Conservation (phyloP, 2,888 invertebrate species). For the Polymixis flavicincta region DNA sequence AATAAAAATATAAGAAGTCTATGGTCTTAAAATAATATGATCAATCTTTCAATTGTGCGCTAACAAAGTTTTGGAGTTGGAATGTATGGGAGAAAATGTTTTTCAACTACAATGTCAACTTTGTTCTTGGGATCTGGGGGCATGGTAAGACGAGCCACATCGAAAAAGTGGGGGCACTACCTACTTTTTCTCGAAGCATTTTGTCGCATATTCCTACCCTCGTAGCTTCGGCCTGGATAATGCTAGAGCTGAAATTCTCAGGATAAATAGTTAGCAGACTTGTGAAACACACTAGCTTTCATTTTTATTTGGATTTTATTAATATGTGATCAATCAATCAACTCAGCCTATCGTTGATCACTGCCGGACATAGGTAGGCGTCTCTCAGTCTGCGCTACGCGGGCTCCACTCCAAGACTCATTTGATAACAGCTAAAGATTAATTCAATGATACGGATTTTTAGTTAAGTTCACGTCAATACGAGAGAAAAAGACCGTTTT, state of each 20-base stretch:
- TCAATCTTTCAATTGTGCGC: no score
- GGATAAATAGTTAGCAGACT: background rate
- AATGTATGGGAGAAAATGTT: no score
- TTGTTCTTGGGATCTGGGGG: no score
- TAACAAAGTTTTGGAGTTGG: no score
- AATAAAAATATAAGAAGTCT: no score
- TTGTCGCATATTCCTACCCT: background rate
- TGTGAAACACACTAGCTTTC: background rate
- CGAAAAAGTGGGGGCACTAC: no score
- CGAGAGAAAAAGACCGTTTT: background rate
- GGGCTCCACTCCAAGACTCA: background rate
- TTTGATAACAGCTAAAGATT: no score
- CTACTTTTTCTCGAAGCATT: background rate
- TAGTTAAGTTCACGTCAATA: background rate
- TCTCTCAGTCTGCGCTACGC: background rate
- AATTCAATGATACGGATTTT: background rate
- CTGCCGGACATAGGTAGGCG: background rate
- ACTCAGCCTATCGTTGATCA: background rate
- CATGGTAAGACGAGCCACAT: no score
- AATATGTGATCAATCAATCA: background rate
- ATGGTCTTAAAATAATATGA: no score
- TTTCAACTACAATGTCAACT: no score
- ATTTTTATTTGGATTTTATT: no score
- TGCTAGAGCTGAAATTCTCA: constrained; percentile 1
- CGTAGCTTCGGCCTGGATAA: background rate